Evolutionary conservation across 2,888 invertebrate genomes (phyloP), one percentile per base, ranked within the genome.

Genomic region (Tiliacea citrago): DNA sequence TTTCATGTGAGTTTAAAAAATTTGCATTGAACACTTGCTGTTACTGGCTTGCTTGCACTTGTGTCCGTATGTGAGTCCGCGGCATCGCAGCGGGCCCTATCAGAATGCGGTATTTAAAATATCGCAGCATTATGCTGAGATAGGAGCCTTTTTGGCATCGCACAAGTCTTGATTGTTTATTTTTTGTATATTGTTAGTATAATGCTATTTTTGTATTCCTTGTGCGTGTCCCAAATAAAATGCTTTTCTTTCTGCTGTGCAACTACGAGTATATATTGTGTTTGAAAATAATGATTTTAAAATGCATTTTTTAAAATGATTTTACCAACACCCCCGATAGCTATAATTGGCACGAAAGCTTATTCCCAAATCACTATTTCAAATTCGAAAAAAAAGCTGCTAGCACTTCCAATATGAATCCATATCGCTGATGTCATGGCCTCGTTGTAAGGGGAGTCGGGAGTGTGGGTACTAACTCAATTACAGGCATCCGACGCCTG

Each of bases 381-480:
- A 16, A 35, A n/a, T 1, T 6, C 1, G 8, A 18, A 47, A 47
- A 47, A 58, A 39, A 47, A 45, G 10, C 29, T 53, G 47, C 13
- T 18, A 8, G 18, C 7, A n/a, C 0, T 21, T 9, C 35, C 1
- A 4, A n/a, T 24, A 1, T 18, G 39, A 39, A 51, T 18, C 4
- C 12, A 39, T 21, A 35, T 81, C 91, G 91, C 91, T 74, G 68
- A 72, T 86, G 88, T 89, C 82, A 71, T 83, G 84, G 92, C 92
- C 91, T 79, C 82, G 79, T 83, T 74, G 79, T 81, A 57, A 92
- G 89, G 86, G 89, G 86, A 89, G 88, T 76, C 85, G 83, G 86
- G 90, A 92, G 92, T 91, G 91, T 91, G 90, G 90, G 91, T 90
- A 93, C 94, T 95, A 95, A 95, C 94, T 94, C 93, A 95, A 95